phyloP scores from a whole-genome alignment of 2,888 invertebrate genomes.

The Brenthis hecate region DNA sequence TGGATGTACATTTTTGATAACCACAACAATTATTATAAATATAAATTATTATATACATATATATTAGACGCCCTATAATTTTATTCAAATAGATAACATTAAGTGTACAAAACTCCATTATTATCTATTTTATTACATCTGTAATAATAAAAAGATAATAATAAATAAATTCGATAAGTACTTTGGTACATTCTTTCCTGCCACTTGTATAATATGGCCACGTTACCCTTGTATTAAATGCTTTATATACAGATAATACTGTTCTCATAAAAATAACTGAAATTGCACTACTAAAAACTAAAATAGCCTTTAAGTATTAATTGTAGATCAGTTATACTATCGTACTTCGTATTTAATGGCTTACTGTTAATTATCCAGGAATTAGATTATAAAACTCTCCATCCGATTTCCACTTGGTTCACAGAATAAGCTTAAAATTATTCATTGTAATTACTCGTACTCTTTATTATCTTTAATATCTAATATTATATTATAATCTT shows the following conservation, averaged over 20 bases:
- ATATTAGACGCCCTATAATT: too few relatives aligned
- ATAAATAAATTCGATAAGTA: neutral
- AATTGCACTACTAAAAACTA: neutral
- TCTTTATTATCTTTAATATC: too few relatives aligned
- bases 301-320: neutral
- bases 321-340: neutral
- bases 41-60: too few relatives aligned
- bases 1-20: too few relatives aligned
- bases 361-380: constrained; percentile 5
- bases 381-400: constrained; percentile 9
- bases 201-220: constrained; percentile 15
- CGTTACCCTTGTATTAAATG: constrained; percentile 30
- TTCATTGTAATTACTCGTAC: neutral
- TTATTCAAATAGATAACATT: too few relatives aligned
- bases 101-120: too few relatives aligned
- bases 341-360: neutral
- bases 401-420: neutral
- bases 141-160: too few relatives aligned
- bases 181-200: neutral
- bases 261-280: constrained; percentile 21
- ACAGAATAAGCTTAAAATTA: neutral
- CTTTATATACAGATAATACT: constrained; percentile 8
- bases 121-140: too few relatives aligned
- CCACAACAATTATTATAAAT: too few relatives aligned
- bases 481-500: too few relatives aligned